A percentile compares a stretch with the other conserved stretches of the same genome.
Evolutionary conservation across 92 coral and sea anemone genomes (phyloP).

Genomic region (Zoanthus sansibaricus): DNA sequence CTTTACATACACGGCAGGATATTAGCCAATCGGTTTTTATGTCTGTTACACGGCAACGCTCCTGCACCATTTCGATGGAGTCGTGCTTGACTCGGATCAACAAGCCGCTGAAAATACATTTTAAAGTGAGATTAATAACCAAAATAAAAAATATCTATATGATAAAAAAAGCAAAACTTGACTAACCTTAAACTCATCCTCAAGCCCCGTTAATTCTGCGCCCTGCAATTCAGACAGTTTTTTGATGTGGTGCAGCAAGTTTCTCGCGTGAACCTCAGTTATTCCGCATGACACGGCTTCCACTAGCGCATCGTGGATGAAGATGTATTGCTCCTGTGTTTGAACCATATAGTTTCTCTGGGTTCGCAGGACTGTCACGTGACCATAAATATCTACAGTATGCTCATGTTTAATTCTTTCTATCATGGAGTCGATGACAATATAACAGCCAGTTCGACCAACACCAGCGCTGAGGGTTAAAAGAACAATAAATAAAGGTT

Average conservation of each 20-base stretch:
- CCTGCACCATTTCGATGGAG: constrained; percentile 82
- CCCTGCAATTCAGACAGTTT: constrained; percentile 83
- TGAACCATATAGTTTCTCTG: constrained; percentile 98
- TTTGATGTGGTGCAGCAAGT: constrained; percentile 87
- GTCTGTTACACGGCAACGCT: constrained; percentile 78
- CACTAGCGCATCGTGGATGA: constrained; percentile 87
- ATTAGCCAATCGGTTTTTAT: constrained; percentile 91
- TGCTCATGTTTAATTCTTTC: constrained; percentile 96
- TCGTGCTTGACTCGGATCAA: constrained; percentile 80
- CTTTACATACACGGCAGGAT: constrained; percentile 92
- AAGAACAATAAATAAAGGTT: background rate
- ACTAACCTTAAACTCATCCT: constrained; percentile 88
- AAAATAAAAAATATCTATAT: background rate
- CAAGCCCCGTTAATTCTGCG: constrained; percentile 82
- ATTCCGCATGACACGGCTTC: constrained; percentile 95
- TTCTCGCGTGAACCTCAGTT: constrained; percentile 96
- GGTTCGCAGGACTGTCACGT: constrained; percentile 95
- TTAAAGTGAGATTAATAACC: background rate
- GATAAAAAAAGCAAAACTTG: no score
- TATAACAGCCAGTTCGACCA: constrained; percentile 95
- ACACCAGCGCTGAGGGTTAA: constrained; percentile 85
- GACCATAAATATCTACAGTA: constrained; percentile 96
- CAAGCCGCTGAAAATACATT: constrained; percentile 56
- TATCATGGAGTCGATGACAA: constrained; percentile 97
- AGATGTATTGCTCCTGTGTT: constrained; percentile 94